phyloP scores from a whole-genome alignment of 2,797 vertebrate species.

The Phrynocephalus vlangalii region DNA sequence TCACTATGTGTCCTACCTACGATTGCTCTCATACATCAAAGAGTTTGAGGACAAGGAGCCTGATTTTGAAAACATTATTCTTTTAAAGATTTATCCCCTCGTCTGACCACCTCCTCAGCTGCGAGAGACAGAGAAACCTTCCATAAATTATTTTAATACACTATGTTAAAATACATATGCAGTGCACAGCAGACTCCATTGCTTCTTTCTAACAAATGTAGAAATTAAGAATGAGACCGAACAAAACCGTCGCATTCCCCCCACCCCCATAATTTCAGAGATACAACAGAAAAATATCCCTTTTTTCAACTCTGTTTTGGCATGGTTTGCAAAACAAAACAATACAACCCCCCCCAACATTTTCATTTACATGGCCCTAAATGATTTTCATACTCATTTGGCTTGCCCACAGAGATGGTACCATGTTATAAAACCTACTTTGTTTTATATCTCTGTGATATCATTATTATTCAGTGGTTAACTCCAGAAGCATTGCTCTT shows the following conservation, averaged over 20 bases:
- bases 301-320: background rate
- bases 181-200: fast-evolving
- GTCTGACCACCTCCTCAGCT: conserved; percentile 79
- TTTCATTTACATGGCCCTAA: background rate
- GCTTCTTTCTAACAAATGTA: conserved; percentile 39
- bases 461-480: too few relatives aligned
- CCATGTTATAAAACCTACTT: too few relatives aligned
- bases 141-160: conserved; percentile 76
- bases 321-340: background rate
- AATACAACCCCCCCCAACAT: too few relatives aligned
- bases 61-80: conserved; percentile 86
- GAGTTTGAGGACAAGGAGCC: conserved; percentile 79
- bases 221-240: background rate
- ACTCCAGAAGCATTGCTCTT: too few relatives aligned
- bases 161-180: conserved; percentile 59
- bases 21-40: conserved; percentile 84
- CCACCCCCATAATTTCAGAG: background rate
- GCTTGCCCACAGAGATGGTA: background rate
- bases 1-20: conserved; percentile 79
- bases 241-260: background rate
- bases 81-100: conserved; percentile 83
- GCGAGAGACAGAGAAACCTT: conserved; percentile 65
- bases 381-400: background rate
- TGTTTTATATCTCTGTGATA: background rate
- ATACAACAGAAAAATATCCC: too few relatives aligned